A percentile compares a stretch with the other conserved stretches of the same genome.
Evolutionary conservation across 1,140 invertebrate species (phyloP).

Genomic region (Archivesica marissinica): DNA sequence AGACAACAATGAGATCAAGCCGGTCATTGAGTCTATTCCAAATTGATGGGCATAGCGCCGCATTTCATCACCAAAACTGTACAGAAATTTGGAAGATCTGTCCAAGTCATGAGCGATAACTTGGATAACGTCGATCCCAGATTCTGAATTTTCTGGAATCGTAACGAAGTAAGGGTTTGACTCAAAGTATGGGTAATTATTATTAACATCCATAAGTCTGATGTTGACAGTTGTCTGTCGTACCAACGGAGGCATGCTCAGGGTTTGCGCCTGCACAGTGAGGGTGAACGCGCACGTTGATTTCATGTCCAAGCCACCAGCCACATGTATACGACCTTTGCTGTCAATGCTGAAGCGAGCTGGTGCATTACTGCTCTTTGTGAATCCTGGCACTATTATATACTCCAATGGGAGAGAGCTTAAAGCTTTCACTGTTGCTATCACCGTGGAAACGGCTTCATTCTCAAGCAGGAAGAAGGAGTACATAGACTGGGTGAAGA

Average conservation of each 20-base stretch:
- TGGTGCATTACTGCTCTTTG: slow-evolving; percentile 73
- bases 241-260: slow-evolving; percentile 71
- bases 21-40: slow-evolving; percentile 89
- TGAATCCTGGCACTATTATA: slow-evolving; percentile 88
- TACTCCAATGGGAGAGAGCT: slow-evolving; percentile 85
- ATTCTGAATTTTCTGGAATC: slow-evolving; percentile 92
- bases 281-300: slow-evolving; percentile 86
- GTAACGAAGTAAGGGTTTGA: slow-evolving; percentile 91
- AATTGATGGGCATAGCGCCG: slow-evolving; percentile 89
- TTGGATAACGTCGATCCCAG: slow-evolving; percentile 87
- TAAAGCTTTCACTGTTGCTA: slow-evolving; percentile 80
- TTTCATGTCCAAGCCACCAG: slow-evolving; percentile 91
- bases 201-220: slow-evolving; percentile 76
- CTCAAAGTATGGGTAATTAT: slow-evolving; percentile 83
- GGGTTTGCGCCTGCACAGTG: slow-evolving; percentile 68
- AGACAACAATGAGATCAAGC: slow-evolving; percentile 77
- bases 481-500: slow-evolving; percentile 88
- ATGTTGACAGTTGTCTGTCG: slow-evolving; percentile 71
- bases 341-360: slow-evolving; percentile 90
- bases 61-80: slow-evolving; percentile 72
- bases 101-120: slow-evolving; percentile 91
- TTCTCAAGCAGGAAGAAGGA: slow-evolving; percentile 93
- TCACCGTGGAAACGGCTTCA: slow-evolving; percentile 86
- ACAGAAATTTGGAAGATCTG: slow-evolving; percentile 65
- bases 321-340: slow-evolving; percentile 89